Base-by-base conservation (phyloP, 2,888 invertebrate genomes). In the Sussaba pulchella region DNA sequence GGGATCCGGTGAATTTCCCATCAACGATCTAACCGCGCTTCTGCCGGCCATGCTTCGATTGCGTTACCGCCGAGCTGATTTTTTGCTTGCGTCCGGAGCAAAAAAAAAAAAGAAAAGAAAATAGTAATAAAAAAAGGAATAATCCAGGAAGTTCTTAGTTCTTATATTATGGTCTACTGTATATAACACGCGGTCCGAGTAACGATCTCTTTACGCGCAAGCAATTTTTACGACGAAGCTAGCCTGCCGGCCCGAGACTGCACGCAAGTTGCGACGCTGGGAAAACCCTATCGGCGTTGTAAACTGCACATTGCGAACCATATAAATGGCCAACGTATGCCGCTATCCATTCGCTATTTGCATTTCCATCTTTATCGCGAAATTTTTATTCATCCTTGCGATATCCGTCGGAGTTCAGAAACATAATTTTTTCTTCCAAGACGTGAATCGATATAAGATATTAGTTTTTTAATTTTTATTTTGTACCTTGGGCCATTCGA, bases 191-290 rank as follows among this genome's bases (percentile, higher is more conserved):
- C 77, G 77, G 63, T 79, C 81, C 86, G 81, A 85, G 85, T 86
- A 91, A 89, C 90, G 87, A 91, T 90, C 89, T 91, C 90, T 92
- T 91, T 90, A 91, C 91, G 91, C 89, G 89, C 91, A 91, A 87
- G 91, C 91, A 91, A 92, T 91, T 92, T 92, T 91, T 91, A 91
- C 85, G 90, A 91, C 89, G 87, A 85, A 90, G 84, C 88, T 89
- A 89, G 87, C 88, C 85, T 89, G 88, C 89, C 90, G 88, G 87
- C 77, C 87, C 88, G 87, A 89, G 82, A 83, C 88, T 87, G 87
- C 92, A 92, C 92, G 92, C 91, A 85, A 91, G 84, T 87, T 87
- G 31, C 57, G 88, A 88, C 87, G 87, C 19, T 50, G 47, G 45
- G 10, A 19, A 66, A 45, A 64, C 31, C 19, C 82, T 85, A 85